Percentiles rank a stretch among this genome's conserved stretches.
Conservation (phyloP, 2,113 vertebrate genomes). For the Agapornis roseicollis region DNA sequence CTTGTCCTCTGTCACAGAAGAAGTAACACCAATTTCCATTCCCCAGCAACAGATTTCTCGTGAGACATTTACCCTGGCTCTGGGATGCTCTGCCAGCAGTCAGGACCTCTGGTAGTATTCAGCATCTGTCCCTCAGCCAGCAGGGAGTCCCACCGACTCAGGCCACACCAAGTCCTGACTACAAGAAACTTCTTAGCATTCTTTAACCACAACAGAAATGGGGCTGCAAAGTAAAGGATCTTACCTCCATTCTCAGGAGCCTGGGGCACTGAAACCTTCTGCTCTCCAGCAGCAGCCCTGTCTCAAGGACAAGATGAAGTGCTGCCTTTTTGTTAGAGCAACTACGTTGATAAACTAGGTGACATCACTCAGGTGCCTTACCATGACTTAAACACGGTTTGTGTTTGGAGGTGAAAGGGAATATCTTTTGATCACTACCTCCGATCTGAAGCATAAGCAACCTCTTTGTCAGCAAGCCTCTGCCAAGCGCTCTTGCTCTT, state of each 20-base stretch:
- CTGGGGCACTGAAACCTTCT: constrained; percentile 9
- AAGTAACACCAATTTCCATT: not conserved
- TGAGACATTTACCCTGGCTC: not conserved
- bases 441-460: not conserved
- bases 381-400: not conserved
- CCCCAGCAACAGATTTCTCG: not conserved
- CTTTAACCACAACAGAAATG: accelerated
- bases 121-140: not conserved
- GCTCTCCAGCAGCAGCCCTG: not conserved
- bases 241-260: constrained; percentile 26
- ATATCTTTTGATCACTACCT: not conserved
- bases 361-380: not conserved
- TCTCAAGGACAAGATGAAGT: not conserved
- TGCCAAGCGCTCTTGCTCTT: not conserved
- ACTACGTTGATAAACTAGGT: not conserved
- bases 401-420: not conserved
- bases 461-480: not conserved
- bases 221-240: constrained; percentile 6
- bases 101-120: not conserved
- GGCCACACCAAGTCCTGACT: not conserved
- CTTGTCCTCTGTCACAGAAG: not conserved
- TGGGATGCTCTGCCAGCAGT: not conserved
- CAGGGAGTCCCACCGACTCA: accelerated
- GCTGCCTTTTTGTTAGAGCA: not conserved
- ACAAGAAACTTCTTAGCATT: not conserved